phyloP scores from a whole-genome alignment of 2,888 invertebrate genomes.

The Phyllotreta striolata region DNA sequence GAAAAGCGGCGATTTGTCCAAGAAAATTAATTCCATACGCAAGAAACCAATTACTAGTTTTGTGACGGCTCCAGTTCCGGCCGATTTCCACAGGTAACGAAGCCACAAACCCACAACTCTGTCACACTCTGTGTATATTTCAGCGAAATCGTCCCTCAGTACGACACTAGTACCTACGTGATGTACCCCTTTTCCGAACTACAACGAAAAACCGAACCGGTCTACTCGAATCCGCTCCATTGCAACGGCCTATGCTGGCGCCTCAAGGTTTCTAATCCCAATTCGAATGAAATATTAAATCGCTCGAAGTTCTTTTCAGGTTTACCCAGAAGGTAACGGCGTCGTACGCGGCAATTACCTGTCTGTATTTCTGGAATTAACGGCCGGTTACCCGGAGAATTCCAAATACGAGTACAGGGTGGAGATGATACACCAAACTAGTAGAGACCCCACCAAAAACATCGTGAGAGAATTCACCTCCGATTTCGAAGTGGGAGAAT shows the following conservation, averaged over 20 bases:
- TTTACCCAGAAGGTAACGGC: conserved; percentile 92
- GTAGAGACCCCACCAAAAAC: conserved; percentile 83
- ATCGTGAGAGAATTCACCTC: conserved; percentile 94
- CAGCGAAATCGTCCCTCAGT: conserved; percentile 91
- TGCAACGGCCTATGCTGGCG: conserved; percentile 92
- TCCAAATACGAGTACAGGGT: conserved; percentile 96
- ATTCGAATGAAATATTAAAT: neutral
- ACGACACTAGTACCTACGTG: conserved; percentile 88
- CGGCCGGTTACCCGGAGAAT: conserved; percentile 88
- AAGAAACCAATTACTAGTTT: conserved; percentile 91
- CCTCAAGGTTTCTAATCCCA: conserved; percentile 76
- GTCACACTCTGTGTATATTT: conserved; percentile 7
- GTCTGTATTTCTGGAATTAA: conserved; percentile 90
- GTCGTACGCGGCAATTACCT: conserved; percentile 92
- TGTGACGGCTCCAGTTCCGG: conserved; percentile 87
- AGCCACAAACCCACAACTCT: neutral
- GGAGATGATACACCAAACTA: conserved; percentile 93
- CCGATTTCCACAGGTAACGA: conserved; percentile 84
- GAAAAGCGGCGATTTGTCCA: conserved; percentile 80
- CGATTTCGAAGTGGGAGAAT: conserved; percentile 95
- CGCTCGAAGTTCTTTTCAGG: conserved; percentile 67
- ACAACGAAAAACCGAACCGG: conserved; percentile 88
- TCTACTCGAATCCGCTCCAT: conserved; percentile 88
- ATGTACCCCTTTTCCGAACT: conserved; percentile 86
- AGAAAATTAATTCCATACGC: conserved; percentile 82